These are phyloP conservation scores for Spinus pinus DNA, from an alignment of 2,797 vertebrate genomes.

Conservation along the genomic window DNA sequence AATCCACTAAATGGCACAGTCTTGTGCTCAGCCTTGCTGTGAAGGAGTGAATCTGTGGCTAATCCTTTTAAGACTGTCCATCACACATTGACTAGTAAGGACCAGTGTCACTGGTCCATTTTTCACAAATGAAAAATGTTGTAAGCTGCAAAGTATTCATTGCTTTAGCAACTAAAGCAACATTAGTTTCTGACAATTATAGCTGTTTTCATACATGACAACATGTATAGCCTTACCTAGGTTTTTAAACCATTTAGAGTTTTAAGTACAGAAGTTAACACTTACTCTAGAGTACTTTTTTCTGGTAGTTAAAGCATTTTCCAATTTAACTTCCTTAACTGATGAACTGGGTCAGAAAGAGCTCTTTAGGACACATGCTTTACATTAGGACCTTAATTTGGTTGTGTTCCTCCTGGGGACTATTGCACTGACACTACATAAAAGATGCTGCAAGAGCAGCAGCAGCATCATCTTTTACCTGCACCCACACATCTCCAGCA, in stretches of 20 bases:
- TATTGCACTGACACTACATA: background rate
- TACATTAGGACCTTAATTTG: background rate
- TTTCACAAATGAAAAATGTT: background rate
- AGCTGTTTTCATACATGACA: background rate
- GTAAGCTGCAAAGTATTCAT: background rate
- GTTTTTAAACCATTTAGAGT: background rate
- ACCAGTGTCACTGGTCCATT: background rate
- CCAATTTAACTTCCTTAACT: background rate
- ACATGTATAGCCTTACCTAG: background rate
- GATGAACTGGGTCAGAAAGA: background rate
- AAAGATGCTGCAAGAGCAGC: background rate
- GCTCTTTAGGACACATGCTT: background rate
- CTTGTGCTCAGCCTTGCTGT: conserved; percentile 1
- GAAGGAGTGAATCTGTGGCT: conserved; percentile 5
- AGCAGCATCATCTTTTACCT: background rate
- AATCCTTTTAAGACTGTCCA: background rate
- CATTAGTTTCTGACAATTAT: background rate
- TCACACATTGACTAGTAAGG: background rate
- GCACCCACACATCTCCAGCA: rapidly evolving
- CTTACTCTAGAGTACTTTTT: background rate
- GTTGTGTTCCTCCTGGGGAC: background rate
- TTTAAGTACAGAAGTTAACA: background rate
- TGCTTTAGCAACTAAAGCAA: background rate
- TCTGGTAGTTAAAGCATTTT: background rate
- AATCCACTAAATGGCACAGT: background rate